Base-by-base conservation (phyloP, 2,113 vertebrate species). In the Ptychochromis oligacanthus region DNA sequence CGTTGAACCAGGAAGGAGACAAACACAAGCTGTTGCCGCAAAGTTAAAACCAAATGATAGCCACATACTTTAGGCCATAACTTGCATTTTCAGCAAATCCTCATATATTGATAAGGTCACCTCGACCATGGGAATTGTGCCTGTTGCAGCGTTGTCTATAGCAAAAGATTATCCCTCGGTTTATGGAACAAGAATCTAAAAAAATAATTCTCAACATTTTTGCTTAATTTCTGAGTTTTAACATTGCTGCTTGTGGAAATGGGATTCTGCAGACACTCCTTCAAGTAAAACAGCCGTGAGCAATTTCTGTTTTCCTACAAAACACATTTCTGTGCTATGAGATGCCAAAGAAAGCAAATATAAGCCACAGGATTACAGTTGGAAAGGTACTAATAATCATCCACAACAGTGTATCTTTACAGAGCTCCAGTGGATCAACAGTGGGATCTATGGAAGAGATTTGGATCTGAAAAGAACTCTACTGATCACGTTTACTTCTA, bases 301-400 rank as follows among this genome's bases (percentile, higher is more conserved):
- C 55, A 43, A 49, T 87, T 84, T 81, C 14, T 92, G 87, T 92
- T 92, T 93, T 85, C 56, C 67, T 62, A 75, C 75, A 6, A 88
- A 91, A 92, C 65, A 86, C 62, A 89, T 88, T 72, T 83, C 83
- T 87, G 75, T 88, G 89, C 75, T 81, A 59, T 5, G 31, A 80
- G 76, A 80, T 58, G 83, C 92, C 87, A 89, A 84, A 57, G 77
- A 89, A 92, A 94, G 86, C 89, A 91, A 87, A 80, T 57, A 18
- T 14, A 46, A 84, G 62, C 17, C 18, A 7, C 49, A 22, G 84
- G 91, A 91, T 88, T 90, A 88, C 36, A 57, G 76, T 17, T 3
- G 36, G 60, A 64, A 81, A 86, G 89, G 92, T 87, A 86, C 61
- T 88, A 81, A 89, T 89, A 91, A 89, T 90, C 88, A 84, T 13